Conservation (phyloP, 1,140 invertebrate genomes). For the Dolichoris vasculosae region DNA sequence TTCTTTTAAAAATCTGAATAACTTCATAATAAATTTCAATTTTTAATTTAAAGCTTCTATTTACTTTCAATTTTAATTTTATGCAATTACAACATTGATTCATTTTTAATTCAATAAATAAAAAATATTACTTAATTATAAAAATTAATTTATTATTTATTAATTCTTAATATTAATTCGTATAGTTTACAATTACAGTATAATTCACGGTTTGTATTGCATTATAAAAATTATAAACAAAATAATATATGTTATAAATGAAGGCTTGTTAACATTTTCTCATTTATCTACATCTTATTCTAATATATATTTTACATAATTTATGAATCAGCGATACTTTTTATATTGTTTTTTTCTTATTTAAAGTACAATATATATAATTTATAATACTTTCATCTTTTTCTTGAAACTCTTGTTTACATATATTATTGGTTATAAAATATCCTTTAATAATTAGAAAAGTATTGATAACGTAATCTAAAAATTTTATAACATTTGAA, state of each 20-base stretch:
- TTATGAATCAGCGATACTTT: too few species aligned
- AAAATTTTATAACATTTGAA: not conserved
- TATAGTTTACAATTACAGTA: not conserved
- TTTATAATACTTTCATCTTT: too few species aligned
- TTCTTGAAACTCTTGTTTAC: not conserved
- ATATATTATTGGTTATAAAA: not conserved
- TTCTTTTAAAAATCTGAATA: not conserved
- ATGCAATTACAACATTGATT: not conserved
- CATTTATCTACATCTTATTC: too few species aligned
- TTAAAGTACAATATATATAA: too few species aligned
- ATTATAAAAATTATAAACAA: too few species aligned
- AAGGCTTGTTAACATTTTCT: too few species aligned
- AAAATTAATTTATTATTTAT: too few species aligned
- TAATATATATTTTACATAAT: too few species aligned
- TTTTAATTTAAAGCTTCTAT: not conserved
- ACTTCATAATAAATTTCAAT: not conserved
- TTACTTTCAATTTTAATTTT: not conserved
- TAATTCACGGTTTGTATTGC: not conserved
- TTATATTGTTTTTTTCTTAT: too few species aligned
- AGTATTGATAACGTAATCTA: not conserved
- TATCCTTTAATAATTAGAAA: not conserved
- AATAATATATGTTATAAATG: too few species aligned
- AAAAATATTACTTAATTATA: too few species aligned
- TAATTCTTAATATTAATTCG: not conserved
- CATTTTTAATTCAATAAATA: too few species aligned